Evolutionary conservation across 37 sponge, comb jelly and placozoan species (phyloP), one percentile per base, ranked within the genome.

Genomic region (Cliona cf. orientalis): DNA sequence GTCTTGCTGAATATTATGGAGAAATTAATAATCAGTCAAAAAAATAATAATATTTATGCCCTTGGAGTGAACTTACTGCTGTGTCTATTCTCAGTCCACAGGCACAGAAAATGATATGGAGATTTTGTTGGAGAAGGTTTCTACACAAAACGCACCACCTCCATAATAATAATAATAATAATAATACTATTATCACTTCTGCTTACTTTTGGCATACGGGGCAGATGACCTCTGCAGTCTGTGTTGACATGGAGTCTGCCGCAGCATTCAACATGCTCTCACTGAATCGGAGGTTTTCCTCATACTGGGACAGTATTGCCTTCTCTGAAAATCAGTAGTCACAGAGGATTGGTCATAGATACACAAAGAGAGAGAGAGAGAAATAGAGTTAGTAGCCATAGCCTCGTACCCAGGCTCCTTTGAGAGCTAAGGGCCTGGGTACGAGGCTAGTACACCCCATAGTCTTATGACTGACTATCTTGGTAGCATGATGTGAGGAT

Each of bases 171-270:
- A 49, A 19, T 49, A 49, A 19, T 49, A 11, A 11, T 49, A 17
- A 19, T 17, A 49, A 49, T 17, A 19, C 55, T 49, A 49, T 17
- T 49, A 17, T 49, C 55, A 19, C 55, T 49, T 49, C 17, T 49
- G 14, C 89, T 66, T 55, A 93, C 91, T 86, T 85, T 53, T 86
- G 84, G 72, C 94, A 93, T 25, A 93, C 53, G 0, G 94, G 94
- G 39, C 94, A 93, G 23, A 89, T 70, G 31, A 93, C 75, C 21
- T 32, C 31, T 74, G 78, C 83, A 56, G 42, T 55, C n/a, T n/a
- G n/a, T 60, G 84, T 75, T 34, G 72, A 14, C 9, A 87, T 60
- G 37, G 64, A 61, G 19, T 82, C 83, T 34, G 89, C 76, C 39
- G 87, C 91, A 66, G 87, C 92, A 80, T 57, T 70, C 2, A 80